phyloP scores from a whole-genome alignment of 2,113 vertebrate genomes.

The Colaptes auratus region DNA sequence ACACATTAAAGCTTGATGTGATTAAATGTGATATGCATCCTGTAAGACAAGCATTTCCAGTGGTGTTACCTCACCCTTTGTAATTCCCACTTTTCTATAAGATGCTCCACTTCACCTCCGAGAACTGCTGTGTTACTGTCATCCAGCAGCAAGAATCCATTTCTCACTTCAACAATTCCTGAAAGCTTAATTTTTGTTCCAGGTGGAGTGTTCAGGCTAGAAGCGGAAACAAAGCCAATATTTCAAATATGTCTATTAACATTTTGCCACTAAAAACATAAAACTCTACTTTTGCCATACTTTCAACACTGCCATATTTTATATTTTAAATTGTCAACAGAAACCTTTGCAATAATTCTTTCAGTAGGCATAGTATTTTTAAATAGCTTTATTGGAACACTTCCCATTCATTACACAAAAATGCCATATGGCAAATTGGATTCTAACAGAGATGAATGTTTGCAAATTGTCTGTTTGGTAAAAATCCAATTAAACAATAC shows the following conservation, averaged over 20 bases:
- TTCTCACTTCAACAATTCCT: conserved; percentile 88
- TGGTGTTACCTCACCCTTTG: conserved; percentile 90
- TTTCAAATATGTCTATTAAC: background rate
- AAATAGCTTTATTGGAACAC: background rate
- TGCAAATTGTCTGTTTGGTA: conserved; percentile 25
- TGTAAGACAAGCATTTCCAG: conserved; percentile 41
- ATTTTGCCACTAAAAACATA: background rate
- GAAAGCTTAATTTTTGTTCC: conserved; percentile 96
- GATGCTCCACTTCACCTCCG: conserved; percentile 95
- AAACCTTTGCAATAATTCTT: background rate
- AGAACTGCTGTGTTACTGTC: conserved; percentile 91
- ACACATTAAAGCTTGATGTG: background rate
- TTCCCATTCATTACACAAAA: conserved; percentile 2
- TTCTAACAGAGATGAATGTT: conserved; percentile 26
- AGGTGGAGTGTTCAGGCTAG: conserved; percentile 86
- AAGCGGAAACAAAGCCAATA: conserved; percentile 24
- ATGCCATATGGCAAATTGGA: conserved; percentile 32
- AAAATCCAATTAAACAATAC: conserved; percentile 10
- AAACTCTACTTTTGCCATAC: background rate
- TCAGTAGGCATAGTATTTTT: background rate
- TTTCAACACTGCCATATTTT: background rate
- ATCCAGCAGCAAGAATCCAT: conserved; percentile 92
- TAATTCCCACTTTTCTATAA: conserved; percentile 98
- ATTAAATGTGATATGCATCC: background rate
- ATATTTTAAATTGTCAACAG: background rate